Conservation (phyloP, 64 coral and sea anemone genomes). For the Trachythela sp. region DNA sequence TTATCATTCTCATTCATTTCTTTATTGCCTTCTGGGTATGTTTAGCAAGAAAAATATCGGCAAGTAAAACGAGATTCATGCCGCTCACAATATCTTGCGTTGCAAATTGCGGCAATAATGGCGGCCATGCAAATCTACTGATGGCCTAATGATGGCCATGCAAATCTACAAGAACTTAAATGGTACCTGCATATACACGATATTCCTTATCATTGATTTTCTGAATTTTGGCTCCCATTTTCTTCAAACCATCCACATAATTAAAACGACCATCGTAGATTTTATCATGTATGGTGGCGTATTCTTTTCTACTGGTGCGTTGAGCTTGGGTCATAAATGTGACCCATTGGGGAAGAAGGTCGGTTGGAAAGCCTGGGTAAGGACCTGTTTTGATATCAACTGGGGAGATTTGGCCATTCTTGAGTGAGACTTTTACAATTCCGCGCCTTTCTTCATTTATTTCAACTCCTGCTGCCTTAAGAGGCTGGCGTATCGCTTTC, state of each 20-base stretch:
- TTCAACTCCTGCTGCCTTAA: not conserved
- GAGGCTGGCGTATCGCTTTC: not conserved
- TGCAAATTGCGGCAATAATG: no score
- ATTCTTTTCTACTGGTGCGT: not conserved
- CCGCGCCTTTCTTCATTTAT: not conserved
- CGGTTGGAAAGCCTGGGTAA: constrained; percentile 54
- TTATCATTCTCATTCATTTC: no score
- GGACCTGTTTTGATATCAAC: constrained; percentile 28
- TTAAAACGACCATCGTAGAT: constrained; percentile 54
- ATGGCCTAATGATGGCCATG: no score
- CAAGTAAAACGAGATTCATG: no score
- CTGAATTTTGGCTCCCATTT: constrained; percentile 42
- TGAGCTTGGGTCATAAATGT: constrained; percentile 47
- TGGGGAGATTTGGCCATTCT: not conserved
- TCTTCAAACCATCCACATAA: constrained; percentile 18
- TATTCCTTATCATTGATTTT: not conserved
- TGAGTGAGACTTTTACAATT: not conserved
- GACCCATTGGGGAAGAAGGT: constrained; percentile 56
- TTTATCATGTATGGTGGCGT: constrained; percentile 14
- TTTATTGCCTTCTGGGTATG: no score
- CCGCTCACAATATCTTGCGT: no score
- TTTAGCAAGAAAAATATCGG: no score
- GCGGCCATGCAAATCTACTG: no score
- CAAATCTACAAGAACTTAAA: no score
- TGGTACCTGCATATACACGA: not conserved